Base-by-base conservation (phyloP, 2,888 invertebrate species). In the Cheilosia soror region DNA sequence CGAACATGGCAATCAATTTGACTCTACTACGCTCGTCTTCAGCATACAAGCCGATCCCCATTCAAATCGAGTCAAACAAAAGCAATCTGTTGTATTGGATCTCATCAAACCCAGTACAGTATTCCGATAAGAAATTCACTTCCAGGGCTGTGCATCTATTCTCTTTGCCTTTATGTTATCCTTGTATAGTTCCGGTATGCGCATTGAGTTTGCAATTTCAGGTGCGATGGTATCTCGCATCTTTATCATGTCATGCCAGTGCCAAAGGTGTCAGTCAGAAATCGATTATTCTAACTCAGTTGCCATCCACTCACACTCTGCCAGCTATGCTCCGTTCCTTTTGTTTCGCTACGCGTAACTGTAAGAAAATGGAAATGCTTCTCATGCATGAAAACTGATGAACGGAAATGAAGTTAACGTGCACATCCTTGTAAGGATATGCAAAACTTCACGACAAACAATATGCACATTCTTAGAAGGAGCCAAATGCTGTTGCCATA, bases 311-410 rank as follows among this genome's bases (percentile, higher is more conserved):
- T 71, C 25, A n/a, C 31, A 11, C 11, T 31, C 4, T 9, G 40
- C 13, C 31, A 29, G 13, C 51, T 15, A n/a, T 15, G 42, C 42
- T 42, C 20, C 3, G 25, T 6, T 49, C 31, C 58, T 71, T 60
- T 71, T 71, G 71, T 60, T 71, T 47, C 20, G 5, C 25, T 27
- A 33, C 27, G 49, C 71, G 29, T 44, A 20, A 33, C 44, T 37
- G 31, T 40, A 69, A 31, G 58, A 60, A 80, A 66, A 66, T 79
- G 60, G 58, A 80, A 80, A 65, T 79, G 72, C 37, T 53, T 15
- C 58, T 71, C 58, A 82, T 66, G 76, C 81, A 71, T 71, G 81
- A 71, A 65, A 82, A 76, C 65, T 58, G 81, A 81, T 71, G 76
- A 71, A 65, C 29, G 51, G 20, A 58, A 53, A 58, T 47, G 51